Evolutionary conservation across 2,113 vertebrate species (phyloP), one percentile per base, ranked within the genome.

Genomic region (Smithornis capensis): DNA sequence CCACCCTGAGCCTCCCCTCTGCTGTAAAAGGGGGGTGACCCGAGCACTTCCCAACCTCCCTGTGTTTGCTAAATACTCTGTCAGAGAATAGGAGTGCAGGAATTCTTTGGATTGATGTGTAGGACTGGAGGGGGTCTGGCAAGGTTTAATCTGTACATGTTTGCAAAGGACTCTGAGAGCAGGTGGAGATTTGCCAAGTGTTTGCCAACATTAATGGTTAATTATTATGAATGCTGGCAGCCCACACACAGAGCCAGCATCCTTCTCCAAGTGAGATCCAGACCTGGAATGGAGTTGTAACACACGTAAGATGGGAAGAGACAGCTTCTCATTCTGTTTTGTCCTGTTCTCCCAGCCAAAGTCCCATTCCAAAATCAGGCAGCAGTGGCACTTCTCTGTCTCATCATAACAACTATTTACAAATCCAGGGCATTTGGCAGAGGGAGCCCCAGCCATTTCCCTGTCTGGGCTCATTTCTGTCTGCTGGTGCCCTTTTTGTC

Each of bases 191-290:
- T 71, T 93, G 94, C 96, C 94, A 93, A 93, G 85, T 92, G 93
- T 96, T 96, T 94, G 90, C 95, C 91, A 84, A 82, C 94, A 94
- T 86, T 97, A 95, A 90, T 89, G 83, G 93, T 94, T 96, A 96
- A 96, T 96, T 94, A 96, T 92, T 93, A 69, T 49, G 64, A 92
- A 71, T 79, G 60, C 65, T 95, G 90, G 90, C 94, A 96, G 86
- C 94, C 90, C 87, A 40, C 74, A 45, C 19, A 22, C 7, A 16
- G 86, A 81, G 88, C 76, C 88, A 81, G 65, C 83, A 28, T 56
- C 80, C 1, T 62, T 89, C 88, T 68, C 38, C 4, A 0, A 85
- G 85, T 21, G 42, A 70, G 85, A 93, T 90, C 90, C 92, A 94
- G 86, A 44, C 55, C 91, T 75, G 64, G 50, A 64, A 90, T 81